Conservation (phyloP, 2,113 vertebrate species). For the Maccullochella peelii region DNA sequence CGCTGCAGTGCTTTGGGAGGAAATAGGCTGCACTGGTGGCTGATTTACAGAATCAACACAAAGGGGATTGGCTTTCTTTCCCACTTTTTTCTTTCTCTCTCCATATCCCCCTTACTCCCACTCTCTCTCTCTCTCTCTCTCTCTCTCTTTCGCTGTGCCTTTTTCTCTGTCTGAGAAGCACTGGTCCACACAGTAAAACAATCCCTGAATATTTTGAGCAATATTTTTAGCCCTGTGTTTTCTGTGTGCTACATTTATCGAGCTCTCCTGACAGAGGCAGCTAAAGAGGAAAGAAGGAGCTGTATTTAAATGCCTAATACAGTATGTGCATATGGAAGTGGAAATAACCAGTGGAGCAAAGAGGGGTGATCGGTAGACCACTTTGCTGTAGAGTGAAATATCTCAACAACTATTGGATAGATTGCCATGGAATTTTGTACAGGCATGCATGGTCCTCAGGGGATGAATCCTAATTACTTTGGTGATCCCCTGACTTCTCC, state of each 20-base stretch:
- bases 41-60: conserved; percentile 76
- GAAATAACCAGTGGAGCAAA: conserved; percentile 16
- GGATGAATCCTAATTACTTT: no score
- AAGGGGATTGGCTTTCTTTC: conserved; percentile 61
- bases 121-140: background rate
- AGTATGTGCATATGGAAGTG: conserved; percentile 20
- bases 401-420: background rate
- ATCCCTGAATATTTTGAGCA: conserved; percentile 50
- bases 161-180: conserved; percentile 37
- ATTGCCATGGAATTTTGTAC: no score
- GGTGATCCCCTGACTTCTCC: no score
- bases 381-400: background rate
- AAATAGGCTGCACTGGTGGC: conserved; percentile 71
- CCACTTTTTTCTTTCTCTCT: conserved; percentile 17
- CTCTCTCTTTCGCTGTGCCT: conserved; percentile 1
- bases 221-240: conserved; percentile 51
- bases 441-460: no score
- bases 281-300: conserved; percentile 28
- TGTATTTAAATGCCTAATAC: conserved; percentile 28
- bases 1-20: conserved; percentile 70
- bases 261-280: conserved; percentile 38
- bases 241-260: conserved; percentile 30
- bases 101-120: background rate
- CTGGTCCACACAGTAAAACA: conserved; percentile 50
- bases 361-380: background rate